These are phyloP conservation scores for Natrix natrix DNA, from an alignment of 2,797 vertebrate genomes.

Conservation along the genomic window DNA sequence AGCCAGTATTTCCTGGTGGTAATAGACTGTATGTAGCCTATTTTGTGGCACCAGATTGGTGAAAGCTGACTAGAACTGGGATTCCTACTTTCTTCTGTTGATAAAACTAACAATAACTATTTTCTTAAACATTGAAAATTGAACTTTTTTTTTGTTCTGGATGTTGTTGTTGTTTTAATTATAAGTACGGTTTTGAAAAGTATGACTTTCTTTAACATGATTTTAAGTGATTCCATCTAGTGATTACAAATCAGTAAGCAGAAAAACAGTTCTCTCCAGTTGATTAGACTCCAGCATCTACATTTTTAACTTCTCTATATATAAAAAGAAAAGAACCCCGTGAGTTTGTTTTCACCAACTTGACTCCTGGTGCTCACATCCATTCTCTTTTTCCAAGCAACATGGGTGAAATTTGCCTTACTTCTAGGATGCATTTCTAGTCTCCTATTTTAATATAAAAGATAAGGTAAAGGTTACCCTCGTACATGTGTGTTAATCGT, in stretches of 20 bases:
- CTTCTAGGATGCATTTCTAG: not conserved
- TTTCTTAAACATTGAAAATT: not conserved
- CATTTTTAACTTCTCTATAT: not conserved
- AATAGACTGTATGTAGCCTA: not conserved
- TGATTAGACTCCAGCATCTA: not conserved
- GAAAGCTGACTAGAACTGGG: not conserved
- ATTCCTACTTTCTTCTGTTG: not conserved
- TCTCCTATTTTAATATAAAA: not conserved
- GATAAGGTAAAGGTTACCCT: too few species aligned
- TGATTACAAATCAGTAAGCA: not conserved
- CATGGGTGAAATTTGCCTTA: not conserved
- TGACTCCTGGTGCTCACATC: not conserved
- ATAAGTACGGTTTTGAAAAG: not conserved
- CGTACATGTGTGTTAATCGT: too few species aligned
- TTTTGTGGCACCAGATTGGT: not conserved
- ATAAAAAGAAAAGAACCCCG: not conserved
- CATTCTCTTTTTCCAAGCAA: not conserved
- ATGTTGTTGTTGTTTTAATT: not conserved
- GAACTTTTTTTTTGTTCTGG: not conserved
- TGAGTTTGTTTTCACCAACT: not conserved
- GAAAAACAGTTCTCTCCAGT: not conserved
- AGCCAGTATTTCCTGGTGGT: too few species aligned
- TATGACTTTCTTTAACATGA: not conserved
- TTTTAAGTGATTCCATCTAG: not conserved
- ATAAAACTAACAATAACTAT: not conserved